phyloP scores from a whole-genome alignment of 2,888 invertebrate genomes.

The Aporophyla nigra region DNA sequence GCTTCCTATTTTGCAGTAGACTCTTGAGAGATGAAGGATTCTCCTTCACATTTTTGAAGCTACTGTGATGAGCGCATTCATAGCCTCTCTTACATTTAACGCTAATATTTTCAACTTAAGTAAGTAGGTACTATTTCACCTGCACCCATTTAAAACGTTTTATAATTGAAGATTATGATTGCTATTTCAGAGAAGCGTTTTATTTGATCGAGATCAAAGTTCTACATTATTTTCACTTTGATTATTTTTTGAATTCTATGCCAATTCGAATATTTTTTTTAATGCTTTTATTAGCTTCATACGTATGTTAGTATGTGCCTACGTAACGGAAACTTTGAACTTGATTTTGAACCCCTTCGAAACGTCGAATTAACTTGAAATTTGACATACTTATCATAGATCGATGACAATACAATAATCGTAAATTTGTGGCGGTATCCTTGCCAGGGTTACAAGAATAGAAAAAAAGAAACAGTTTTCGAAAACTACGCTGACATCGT shows the following conservation, averaged over 20 bases:
- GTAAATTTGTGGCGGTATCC: too few species aligned
- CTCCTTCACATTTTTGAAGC: not conserved
- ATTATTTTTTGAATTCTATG: constrained; percentile 20
- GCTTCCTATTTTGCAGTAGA: not conserved
- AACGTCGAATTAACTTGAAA: too few species aligned
- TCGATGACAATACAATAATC: too few species aligned
- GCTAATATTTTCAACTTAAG: constrained; percentile 10
- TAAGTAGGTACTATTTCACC: constrained; percentile 2
- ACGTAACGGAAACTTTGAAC: too few species aligned
- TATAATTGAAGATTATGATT: constrained; percentile 32
- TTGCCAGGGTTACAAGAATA: too few species aligned
- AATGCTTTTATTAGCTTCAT: too few species aligned
- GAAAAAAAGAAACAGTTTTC: too few species aligned
- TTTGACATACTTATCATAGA: too few species aligned
- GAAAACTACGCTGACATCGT: too few species aligned
- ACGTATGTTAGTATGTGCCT: too few species aligned
- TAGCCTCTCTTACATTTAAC: not conserved
- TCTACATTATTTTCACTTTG: constrained; percentile 36
- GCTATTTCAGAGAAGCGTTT: constrained; percentile 39
- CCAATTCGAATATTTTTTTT: not conserved
- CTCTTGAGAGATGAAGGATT: not conserved
- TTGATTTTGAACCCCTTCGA: too few species aligned
- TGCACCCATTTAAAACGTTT: constrained; percentile 8
- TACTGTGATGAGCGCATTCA: not conserved
- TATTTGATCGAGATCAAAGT: constrained; percentile 38